phyloP scores from a whole-genome alignment of 2,888 invertebrate genomes.

The Latheticus oryzae region DNA sequence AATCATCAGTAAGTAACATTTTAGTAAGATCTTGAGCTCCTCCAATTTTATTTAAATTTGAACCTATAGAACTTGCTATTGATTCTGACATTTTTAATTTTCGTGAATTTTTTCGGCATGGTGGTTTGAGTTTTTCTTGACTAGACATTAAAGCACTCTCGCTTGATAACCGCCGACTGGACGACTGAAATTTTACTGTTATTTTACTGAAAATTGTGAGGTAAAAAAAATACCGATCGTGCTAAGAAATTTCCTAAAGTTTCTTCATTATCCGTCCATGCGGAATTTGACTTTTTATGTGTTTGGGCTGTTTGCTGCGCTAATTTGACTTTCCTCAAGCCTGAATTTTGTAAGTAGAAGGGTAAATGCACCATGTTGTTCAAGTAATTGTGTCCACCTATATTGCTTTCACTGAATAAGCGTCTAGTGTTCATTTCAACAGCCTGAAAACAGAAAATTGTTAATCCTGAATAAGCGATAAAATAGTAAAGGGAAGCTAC shows the following conservation, averaged over 20 bases:
- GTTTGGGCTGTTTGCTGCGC: slow-evolving; percentile 83
- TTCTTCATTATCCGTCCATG: slow-evolving; percentile 70
- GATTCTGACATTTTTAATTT: slow-evolving; percentile 88
- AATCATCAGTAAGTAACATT: slow-evolving; percentile 95
- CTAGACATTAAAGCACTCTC: slow-evolving; percentile 86
- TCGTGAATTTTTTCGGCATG: slow-evolving; percentile 72
- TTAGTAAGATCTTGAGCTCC: slow-evolving; percentile 80
- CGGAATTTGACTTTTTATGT: slow-evolving; percentile 63
- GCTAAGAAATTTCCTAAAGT: slow-evolving; percentile 66
- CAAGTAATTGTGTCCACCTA: slow-evolving; percentile 94
- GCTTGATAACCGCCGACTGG: slow-evolving; percentile 80
- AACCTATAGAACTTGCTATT: slow-evolving; percentile 90
- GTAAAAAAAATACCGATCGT: slow-evolving; percentile 64
- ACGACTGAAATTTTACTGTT: slow-evolving; percentile 67
- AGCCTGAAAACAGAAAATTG: slow-evolving; percentile 74
- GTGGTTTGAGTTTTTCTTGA: slow-evolving; percentile 76
- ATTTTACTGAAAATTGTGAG: slow-evolving; percentile 1
- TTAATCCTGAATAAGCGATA: not conserved
- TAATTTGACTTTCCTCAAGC: slow-evolving; percentile 86
- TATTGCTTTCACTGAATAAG: slow-evolving; percentile 89
- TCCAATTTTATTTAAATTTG: slow-evolving; percentile 82
- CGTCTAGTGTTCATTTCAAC: slow-evolving; percentile 90
- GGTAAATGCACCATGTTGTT: slow-evolving; percentile 97
- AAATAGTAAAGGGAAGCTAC: slow-evolving; percentile 1
- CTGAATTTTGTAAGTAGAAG: slow-evolving; percentile 97